phyloP scores from a whole-genome alignment of 1,140 invertebrate genomes.

The Drosophila erecta region DNA sequence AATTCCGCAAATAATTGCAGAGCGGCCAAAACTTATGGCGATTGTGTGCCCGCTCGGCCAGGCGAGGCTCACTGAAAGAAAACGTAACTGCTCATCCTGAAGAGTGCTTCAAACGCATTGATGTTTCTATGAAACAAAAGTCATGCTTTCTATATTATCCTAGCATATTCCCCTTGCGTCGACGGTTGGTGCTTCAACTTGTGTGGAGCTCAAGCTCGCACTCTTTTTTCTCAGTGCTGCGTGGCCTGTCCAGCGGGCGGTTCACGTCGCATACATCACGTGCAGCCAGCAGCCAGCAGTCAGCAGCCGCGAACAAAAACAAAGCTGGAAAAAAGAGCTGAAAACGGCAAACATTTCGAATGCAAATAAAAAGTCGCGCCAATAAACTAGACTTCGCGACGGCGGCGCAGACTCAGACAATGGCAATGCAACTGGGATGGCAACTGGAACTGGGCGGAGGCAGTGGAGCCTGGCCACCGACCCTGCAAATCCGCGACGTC shows the following conservation, averaged over 20 bases:
- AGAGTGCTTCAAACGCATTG: no score
- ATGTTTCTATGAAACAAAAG: no score
- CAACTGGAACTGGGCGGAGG: not conserved
- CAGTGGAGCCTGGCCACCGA: conserved; percentile 12
- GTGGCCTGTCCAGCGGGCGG: conserved; percentile 14
- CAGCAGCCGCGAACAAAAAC: conserved; percentile 37
- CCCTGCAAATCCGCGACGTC: conserved; percentile 71
- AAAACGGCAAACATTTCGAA: conserved; percentile 64
- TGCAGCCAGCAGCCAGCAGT: conserved; percentile 55
- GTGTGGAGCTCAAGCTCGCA: no score
- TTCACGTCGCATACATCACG: conserved; percentile 71
- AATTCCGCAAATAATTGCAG: conserved; percentile 83
- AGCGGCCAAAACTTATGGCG: conserved; percentile 75
- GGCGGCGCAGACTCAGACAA: conserved; percentile 49
- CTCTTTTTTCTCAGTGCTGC: conserved; percentile 1
- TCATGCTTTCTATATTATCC: no score
- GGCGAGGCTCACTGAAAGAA: conserved; percentile 5
- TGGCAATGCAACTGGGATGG: conserved; percentile 39
- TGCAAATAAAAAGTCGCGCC: conserved; percentile 84
- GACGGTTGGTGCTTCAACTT: no score
- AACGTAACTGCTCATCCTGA: not conserved
- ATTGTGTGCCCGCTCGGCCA: conserved; percentile 61
- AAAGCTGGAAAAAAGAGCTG: conserved; percentile 11
- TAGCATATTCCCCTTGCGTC: no score
- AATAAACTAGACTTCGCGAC: conserved; percentile 84